Evolutionary conservation across 2,797 vertebrate genomes (phyloP).

Genomic region (Cossypha heuglini): DNA sequence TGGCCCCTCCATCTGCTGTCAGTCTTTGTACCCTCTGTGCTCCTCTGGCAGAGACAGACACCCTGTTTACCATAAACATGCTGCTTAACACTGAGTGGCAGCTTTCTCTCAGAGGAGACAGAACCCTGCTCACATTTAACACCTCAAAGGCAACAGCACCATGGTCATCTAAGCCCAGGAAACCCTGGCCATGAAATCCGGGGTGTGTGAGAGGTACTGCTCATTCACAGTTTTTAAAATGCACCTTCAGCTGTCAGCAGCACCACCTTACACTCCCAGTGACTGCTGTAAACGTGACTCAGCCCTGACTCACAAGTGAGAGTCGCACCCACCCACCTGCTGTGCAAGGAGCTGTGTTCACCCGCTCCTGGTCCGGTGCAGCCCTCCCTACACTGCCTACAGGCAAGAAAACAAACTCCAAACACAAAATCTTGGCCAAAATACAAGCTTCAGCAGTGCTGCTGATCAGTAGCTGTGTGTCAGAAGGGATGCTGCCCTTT

Average conservation of each 20-base stretch:
- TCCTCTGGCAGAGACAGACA: neutral
- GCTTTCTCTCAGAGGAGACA: neutral
- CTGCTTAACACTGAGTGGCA: neutral
- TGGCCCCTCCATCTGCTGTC: neutral
- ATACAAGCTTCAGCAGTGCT: neutral
- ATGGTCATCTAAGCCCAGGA: neutral
- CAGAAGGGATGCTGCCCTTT: neutral
- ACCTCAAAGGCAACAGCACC: neutral
- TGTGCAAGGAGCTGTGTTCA: neutral
- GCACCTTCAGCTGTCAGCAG: neutral
- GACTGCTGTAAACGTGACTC: neutral
- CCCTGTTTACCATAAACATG: neutral
- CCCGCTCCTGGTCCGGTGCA: fast-evolving
- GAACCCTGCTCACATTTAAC: neutral
- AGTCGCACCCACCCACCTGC: neutral
- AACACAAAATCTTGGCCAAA: neutral
- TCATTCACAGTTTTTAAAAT: neutral
- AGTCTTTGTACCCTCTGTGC: neutral
- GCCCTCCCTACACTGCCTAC: neutral
- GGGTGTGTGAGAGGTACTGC: neutral
- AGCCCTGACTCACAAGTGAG: neutral
- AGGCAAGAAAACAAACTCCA: neutral
- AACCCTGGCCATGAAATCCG: neutral
- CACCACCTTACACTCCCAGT: neutral
- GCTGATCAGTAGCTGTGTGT: fast-evolving